A percentile compares a stretch with the other conserved stretches of the same genome.
phyloP scores from a whole-genome alignment of 1,140 invertebrate species.

The Aphidius gifuensis region DNA sequence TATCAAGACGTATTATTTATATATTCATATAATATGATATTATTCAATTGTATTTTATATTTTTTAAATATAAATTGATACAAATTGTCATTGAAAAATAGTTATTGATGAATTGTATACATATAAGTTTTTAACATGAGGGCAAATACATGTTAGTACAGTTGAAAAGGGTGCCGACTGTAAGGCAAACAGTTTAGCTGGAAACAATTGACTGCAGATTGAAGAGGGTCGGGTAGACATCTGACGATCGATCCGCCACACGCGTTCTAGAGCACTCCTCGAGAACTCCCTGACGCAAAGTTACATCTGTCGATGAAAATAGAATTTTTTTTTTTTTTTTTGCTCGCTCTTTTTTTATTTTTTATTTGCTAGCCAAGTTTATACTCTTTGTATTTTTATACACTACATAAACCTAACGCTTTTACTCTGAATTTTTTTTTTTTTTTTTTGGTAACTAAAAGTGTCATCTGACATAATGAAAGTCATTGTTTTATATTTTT shows the following conservation, averaged over 20 bases:
- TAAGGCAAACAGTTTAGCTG: conserved; percentile 59
- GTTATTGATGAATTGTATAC: not conserved
- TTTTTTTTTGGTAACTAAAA: conserved; percentile 10
- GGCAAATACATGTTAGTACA: conserved; percentile 43
- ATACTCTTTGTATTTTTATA: too few relatives aligned
- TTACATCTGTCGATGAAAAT: conserved; percentile 46
- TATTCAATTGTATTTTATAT: too few relatives aligned
- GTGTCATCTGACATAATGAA: conserved; percentile 20
- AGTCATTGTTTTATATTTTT: too few relatives aligned
- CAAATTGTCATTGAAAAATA: not conserved
- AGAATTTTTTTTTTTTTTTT: conserved; percentile 35
- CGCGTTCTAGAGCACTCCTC: conserved; percentile 23
- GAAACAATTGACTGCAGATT: conserved; percentile 58
- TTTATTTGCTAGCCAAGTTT: too few relatives aligned
- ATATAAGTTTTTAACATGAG: conserved; percentile 39
- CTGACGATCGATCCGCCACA: conserved; percentile 25
- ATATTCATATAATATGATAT: not conserved
- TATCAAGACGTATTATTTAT: not conserved
- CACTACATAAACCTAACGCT: too few relatives aligned
- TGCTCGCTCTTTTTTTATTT: too few relatives aligned
- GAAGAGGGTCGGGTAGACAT: conserved; percentile 44
- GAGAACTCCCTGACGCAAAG: conserved; percentile 23
- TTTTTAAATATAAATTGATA: too few relatives aligned
- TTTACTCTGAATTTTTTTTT: too few relatives aligned
- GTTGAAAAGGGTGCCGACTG: conserved; percentile 51